phyloP scores from a whole-genome alignment of 2,888 invertebrate genomes.

The Cerceris rybyensis region DNA sequence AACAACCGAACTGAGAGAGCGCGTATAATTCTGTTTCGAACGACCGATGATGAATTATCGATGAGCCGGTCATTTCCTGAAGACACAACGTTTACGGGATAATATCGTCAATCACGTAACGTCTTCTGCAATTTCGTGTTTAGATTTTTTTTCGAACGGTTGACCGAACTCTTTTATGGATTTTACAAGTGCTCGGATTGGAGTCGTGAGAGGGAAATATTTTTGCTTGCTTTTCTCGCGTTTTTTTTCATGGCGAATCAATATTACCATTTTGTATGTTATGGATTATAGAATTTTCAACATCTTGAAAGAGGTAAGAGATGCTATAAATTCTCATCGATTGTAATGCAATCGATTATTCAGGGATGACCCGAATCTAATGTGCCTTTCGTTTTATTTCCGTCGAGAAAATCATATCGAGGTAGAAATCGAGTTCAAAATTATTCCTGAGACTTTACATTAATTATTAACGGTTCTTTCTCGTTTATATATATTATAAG shows the following conservation, averaged over 20 bases:
- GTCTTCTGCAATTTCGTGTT: not conserved
- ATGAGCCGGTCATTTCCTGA: not conserved
- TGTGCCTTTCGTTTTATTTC: not conserved
- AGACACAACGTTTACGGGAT: not conserved
- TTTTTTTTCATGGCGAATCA: slow-evolving; percentile 31
- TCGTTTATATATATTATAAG: no score
- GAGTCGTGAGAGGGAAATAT: no score
- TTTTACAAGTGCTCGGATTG: no score
- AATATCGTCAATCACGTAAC: not conserved
- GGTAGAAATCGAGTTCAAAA: slow-evolving; percentile 18
- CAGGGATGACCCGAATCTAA: slow-evolving; percentile 31
- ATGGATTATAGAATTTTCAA: slow-evolving; percentile 32
- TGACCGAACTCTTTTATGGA: no score
- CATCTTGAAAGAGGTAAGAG: slow-evolving; percentile 35
- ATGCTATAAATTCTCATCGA: slow-evolving; percentile 39
- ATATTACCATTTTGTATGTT: slow-evolving; percentile 42
- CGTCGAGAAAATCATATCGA: not conserved
- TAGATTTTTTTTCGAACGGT: not conserved
- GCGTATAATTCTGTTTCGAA: slow-evolving; percentile 6
- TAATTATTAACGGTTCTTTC: no score
- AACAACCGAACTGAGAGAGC: slow-evolving; percentile 14
- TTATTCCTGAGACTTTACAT: not conserved
- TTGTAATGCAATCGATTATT: slow-evolving; percentile 38
- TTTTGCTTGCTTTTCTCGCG: no score
- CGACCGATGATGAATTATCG: not conserved